Evolutionary conservation across 2,113 vertebrate genomes (phyloP).

Genomic region (Melanocharis versteri): DNA sequence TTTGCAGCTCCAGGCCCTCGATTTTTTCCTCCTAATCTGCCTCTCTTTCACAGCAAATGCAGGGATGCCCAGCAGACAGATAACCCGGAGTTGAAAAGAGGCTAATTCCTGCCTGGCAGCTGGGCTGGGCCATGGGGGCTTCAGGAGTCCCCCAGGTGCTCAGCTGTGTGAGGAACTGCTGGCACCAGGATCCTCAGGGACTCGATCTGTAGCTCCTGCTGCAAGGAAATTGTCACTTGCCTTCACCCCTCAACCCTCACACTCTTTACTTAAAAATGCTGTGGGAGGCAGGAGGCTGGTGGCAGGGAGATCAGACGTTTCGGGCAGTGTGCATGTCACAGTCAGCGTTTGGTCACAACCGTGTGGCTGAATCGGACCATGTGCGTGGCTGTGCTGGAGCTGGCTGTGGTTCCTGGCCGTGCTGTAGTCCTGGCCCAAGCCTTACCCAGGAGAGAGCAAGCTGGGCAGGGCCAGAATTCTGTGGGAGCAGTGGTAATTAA

Average conservation of each 20-base stretch:
- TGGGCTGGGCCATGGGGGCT: background rate
- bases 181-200: background rate
- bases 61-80: too few species aligned
- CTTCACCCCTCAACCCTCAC: background rate
- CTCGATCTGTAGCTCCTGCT: background rate
- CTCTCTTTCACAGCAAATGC: background rate
- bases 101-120: background rate
- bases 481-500: background rate
- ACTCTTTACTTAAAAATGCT: background rate
- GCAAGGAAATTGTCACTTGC: background rate
- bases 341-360: fast-evolving
- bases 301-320: background rate
- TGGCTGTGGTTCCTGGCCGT: background rate
- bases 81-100: background rate
- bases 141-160: background rate
- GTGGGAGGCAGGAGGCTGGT: background rate
- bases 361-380: fast-evolving
- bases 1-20: background rate
- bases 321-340: fast-evolving
- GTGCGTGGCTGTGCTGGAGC: background rate
- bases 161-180: fast-evolving
- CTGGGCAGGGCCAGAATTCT: background rate
- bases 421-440: background rate
- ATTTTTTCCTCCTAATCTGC: background rate
- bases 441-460: fast-evolving